Evolutionary conservation across 2,797 vertebrate species (phyloP).

Genomic region (Synanceia verrucosa): DNA sequence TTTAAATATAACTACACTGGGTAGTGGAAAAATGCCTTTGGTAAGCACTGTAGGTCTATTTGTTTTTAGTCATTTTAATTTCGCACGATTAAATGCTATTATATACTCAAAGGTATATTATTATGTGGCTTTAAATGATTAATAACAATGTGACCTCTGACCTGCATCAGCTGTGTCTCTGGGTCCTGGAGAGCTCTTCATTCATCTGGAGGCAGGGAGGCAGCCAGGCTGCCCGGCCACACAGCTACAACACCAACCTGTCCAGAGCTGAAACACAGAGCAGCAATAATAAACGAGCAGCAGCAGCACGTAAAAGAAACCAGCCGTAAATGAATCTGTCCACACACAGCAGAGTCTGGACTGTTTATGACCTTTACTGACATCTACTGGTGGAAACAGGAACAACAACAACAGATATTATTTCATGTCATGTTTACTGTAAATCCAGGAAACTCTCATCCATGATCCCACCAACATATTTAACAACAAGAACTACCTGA

Average conservation of each 20-base stretch:
- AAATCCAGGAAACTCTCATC: too few relatives aligned
- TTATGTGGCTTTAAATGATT: too few relatives aligned
- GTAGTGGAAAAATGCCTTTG: too few relatives aligned
- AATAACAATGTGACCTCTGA: slow-evolving; percentile 28
- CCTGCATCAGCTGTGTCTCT: slow-evolving; percentile 76
- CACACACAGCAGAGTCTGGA: not conserved
- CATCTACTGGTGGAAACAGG: slow-evolving; percentile 2
- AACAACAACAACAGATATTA: slow-evolving; percentile 10
- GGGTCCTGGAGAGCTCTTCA: slow-evolving; percentile 86
- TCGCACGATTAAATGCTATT: too few relatives aligned
- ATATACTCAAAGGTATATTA: too few relatives aligned
- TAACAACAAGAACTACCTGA: too few relatives aligned
- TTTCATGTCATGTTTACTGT: not conserved
- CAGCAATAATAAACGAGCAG: too few relatives aligned
- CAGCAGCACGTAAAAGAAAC: not conserved
- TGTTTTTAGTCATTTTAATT: too few relatives aligned
- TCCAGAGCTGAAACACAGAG: not conserved
- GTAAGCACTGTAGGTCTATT: too few relatives aligned
- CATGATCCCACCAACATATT: too few relatives aligned
- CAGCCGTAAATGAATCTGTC: not conserved
- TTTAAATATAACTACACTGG: too few relatives aligned
- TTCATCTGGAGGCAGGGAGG: slow-evolving; percentile 95
- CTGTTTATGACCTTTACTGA: not conserved
- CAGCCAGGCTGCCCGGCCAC: slow-evolving; percentile 88
- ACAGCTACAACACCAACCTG: slow-evolving; percentile 30